Conservation (phyloP, 1,140 invertebrate genomes). For the Hycleus phaleratus region DNA sequence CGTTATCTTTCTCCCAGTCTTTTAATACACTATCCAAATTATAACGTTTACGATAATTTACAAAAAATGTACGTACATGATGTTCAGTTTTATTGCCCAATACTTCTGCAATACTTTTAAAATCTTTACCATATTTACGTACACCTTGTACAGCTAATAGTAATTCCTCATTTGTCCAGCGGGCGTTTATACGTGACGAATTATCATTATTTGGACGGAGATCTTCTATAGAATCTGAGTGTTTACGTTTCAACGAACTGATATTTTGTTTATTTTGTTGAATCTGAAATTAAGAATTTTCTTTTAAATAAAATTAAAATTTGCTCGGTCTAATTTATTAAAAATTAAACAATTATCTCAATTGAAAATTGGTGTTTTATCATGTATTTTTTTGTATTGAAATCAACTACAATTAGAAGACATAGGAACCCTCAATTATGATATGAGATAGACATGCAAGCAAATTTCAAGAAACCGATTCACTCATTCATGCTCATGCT, state of each 20-base stretch:
- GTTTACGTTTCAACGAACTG: slow-evolving; percentile 73
- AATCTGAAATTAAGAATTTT: slow-evolving; percentile 56
- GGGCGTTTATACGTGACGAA: slow-evolving; percentile 34
- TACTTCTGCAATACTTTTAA: slow-evolving; percentile 89
- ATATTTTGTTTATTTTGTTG: slow-evolving; percentile 92
- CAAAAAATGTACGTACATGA: slow-evolving; percentile 84
- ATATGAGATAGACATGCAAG: slow-evolving; percentile 4
- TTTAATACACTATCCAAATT: slow-evolving; percentile 83
- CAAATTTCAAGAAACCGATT: neutral
- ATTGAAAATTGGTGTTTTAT: neutral
- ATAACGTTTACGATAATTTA: slow-evolving; percentile 82
- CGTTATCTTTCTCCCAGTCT: slow-evolving; percentile 78
- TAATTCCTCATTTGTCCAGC: slow-evolving; percentile 91
- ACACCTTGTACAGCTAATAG: slow-evolving; percentile 87
- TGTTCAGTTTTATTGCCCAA: slow-evolving; percentile 92
- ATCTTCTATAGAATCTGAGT: slow-evolving; percentile 65
- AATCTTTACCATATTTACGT: slow-evolving; percentile 91
- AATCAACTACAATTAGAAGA: neutral
- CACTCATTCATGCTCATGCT: neutral
- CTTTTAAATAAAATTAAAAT: neutral
- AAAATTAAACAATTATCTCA: neutral
- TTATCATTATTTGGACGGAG: slow-evolving; percentile 48
- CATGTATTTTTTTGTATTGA: neutral
- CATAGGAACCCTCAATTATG: neutral
- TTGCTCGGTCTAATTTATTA: neutral